Base-by-base conservation (phyloP, 2,113 vertebrate genomes). In the Lipophrys pholis region DNA sequence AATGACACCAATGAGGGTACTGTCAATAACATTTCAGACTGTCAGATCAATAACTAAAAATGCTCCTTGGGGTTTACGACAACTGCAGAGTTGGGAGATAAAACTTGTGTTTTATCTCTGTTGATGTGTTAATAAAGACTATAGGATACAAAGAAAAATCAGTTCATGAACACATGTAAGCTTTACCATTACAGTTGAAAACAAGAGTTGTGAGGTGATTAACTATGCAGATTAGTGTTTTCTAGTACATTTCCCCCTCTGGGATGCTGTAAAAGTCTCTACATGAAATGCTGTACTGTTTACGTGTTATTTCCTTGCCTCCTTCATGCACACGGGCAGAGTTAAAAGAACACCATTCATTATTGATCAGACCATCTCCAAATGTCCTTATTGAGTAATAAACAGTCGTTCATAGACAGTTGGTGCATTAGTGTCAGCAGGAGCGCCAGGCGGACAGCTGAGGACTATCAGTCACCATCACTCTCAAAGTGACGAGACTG, bases 371-470 rank as follows among this genome's bases (percentile, higher is more conserved):
- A 83, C 87, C 68, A 73, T 87, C 78, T 90, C 73, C 76, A 88
- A 78, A 81, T 79, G 78, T 83, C 82, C 79, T 92, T 88, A 91
- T 83, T 89, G 87, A 86, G 87, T 90, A 90, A 91, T 93, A 92
- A 93, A 93, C 89, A 92, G 90, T 86, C 62, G 17, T 84, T 86
- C 79, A 86, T 58, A 73, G 80, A 86, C 76, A 79, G 84, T 75
- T 45, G 6, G 89, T 84, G 89, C 90, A 91, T 93, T 92, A 91
- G 87, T 55, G 71, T 69, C 59, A 90, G 78, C 61, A 82, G 86
- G 57, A 82, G 73, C 65, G 73, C 64, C 87, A 82, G 77, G 76
- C 70, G 35, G 73, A 83, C 65, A 85, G 81, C 61, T 46, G 50
- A 84, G 66, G 67, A 82, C 88, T 81, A 92, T 93, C 89, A 87